Conservation (phyloP, 2,888 invertebrate species). For the Noctua comes region DNA sequence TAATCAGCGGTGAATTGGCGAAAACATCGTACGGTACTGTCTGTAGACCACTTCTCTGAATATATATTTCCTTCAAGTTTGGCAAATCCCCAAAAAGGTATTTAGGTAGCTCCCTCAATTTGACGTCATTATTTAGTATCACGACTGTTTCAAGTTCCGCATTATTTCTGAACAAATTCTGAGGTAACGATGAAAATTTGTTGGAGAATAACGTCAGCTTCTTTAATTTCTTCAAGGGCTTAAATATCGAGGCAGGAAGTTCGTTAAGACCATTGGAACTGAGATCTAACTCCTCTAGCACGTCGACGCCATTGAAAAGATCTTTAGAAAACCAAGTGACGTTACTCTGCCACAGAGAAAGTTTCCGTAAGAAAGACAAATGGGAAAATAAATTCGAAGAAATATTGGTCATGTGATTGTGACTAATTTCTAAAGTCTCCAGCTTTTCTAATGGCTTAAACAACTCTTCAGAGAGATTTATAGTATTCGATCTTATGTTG, state of each 20-base stretch:
- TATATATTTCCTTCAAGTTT: constrained; percentile 89
- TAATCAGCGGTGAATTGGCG: constrained; percentile 89
- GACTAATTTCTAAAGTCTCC: constrained; percentile 91
- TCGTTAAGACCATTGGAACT: constrained; percentile 92
- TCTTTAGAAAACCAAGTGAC: constrained; percentile 91
- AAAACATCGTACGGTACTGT: constrained; percentile 92
- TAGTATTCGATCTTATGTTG: constrained; percentile 91
- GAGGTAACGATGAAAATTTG: constrained; percentile 91
- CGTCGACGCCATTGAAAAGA: constrained; percentile 91
- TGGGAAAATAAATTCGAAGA: constrained; percentile 91
- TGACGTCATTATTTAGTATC: constrained; percentile 90
- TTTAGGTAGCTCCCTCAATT: constrained; percentile 90
- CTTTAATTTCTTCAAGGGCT: constrained; percentile 90
- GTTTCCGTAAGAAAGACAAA: constrained; percentile 89
- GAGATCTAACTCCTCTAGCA: constrained; percentile 92
- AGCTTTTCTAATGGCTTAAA: constrained; percentile 90
- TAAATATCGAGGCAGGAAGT: constrained; percentile 91
- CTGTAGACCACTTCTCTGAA: constrained; percentile 90
- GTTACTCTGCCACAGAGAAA: constrained; percentile 93
- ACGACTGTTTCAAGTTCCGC: constrained; percentile 88
- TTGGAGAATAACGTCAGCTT: constrained; percentile 93
- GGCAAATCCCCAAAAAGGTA: constrained; percentile 91
- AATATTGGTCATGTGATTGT: constrained; percentile 92
- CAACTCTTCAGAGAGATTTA: constrained; percentile 89
- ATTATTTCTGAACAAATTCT: constrained; percentile 90